Base-by-base conservation (phyloP, 2,797 vertebrate genomes). In the Linurgus olivaceus region DNA sequence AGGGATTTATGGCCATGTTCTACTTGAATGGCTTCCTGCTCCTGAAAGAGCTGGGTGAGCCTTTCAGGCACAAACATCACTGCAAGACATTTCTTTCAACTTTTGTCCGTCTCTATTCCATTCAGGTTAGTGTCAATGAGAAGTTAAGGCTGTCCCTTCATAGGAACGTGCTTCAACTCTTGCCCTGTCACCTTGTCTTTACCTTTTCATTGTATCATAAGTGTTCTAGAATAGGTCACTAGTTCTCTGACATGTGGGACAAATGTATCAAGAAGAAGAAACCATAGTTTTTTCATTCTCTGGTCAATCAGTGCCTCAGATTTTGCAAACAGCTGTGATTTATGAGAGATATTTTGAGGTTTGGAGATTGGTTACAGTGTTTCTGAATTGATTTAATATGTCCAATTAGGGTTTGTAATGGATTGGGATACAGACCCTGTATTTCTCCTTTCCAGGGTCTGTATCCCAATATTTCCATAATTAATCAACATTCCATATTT, bases 11-110 rank as follows among this genome's bases (percentile, higher is more conserved):
- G 74, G 14, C 29, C 17, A 19, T 37, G 44, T 81, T 90, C 70
- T 86, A 13, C 59, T 82, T 86, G 47, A 91, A 77, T 42, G 31
- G 21, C 13, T 91, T 87, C 55, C 71, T 79, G 19, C 48, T 82
- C 71, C 74, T 82, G 55, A 91, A 95, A 85, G 80, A 79, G 29
- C 55, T 89, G 54, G 51, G 33, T 84, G 84, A 92, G 87, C 80
- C 76, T 90, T 73, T 73, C 59, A 52, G 20, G 57, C 58, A 86
- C 42, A 71, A 86, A 61, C 61, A 45, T 73, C 67, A 55, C 44
- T 52, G 24, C 47, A 91, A 84, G 80, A 44, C 9, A 38, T 92
- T 90, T 70, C 40, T 92, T 93, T 91, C 51, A 28, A 15, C 82
- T 84, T 76, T 38, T 20, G 11, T 75, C 40, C 52, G 16, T n/a